Percentiles rank a stretch among this genome's conserved stretches.
Conservation (phyloP, 2,888 invertebrate species). For the Drosophila quinaria region DNA sequence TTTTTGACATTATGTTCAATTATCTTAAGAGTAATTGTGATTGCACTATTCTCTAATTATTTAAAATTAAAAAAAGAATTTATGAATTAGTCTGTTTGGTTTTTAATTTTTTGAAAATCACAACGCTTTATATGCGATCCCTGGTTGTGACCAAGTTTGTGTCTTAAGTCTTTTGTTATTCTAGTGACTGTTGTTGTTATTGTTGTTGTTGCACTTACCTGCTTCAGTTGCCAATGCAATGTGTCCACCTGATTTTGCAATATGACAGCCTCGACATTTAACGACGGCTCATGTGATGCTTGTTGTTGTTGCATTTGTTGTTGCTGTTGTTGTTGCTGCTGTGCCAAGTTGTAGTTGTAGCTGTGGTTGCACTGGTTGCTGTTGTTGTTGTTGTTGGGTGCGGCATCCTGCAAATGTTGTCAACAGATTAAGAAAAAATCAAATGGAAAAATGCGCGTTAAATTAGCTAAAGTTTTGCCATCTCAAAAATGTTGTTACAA, state of each 20-base stretch:
- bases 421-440: constrained; percentile 48
- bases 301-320: constrained; percentile 42
- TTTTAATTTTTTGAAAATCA: not conserved
- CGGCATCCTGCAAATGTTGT: constrained; percentile 76
- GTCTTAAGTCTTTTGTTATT: constrained; percentile 58
- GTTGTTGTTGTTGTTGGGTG: constrained; percentile 58
- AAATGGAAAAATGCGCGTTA: constrained; percentile 61
- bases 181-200: not conserved
- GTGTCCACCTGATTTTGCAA: constrained; percentile 89
- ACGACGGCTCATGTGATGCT: constrained; percentile 56
- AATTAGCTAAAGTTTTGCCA: constrained; percentile 62
- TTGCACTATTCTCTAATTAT: too few relatives aligned
- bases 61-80: too few relatives aligned
- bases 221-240: constrained; percentile 90
- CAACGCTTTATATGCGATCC: not conserved
- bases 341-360: constrained; percentile 41
- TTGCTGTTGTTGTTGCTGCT: constrained; percentile 36
- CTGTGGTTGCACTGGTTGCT: constrained; percentile 37
- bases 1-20: too few relatives aligned
- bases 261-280: constrained; percentile 87
- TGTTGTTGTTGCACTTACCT: constrained; percentile 86
- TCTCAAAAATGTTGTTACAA: constrained; percentile 70
- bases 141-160: constrained; percentile 50
- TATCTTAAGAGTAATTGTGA: too few relatives aligned
- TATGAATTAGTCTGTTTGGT: not conserved